Conservation (phyloP, 2,888 invertebrate genomes). For the Tetramorium bicarinatum region DNA sequence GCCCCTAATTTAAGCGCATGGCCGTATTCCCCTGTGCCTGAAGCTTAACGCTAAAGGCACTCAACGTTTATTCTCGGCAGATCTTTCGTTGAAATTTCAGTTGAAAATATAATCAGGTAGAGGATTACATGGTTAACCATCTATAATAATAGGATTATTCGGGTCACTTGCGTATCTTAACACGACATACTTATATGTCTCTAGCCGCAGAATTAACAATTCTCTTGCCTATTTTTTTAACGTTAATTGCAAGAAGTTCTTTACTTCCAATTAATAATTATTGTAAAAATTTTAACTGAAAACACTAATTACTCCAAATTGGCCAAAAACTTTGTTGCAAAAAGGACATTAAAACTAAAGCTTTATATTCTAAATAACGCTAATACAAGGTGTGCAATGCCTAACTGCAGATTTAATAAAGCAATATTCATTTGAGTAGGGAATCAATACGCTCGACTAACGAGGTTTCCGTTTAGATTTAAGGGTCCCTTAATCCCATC, state of each 20-base stretch:
- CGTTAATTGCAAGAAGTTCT: background rate
- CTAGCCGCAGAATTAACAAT: background rate
- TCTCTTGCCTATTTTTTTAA: background rate
- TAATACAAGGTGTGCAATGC: background rate
- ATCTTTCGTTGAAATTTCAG: constrained; percentile 37
- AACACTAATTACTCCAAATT: background rate
- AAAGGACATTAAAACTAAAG: background rate
- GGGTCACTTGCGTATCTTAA: constrained; percentile 9
- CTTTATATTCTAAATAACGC: background rate
- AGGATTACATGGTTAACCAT: constrained; percentile 44
- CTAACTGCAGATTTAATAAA: background rate
- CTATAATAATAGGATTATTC: constrained; percentile 29
- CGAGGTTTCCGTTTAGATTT: background rate
- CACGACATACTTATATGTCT: constrained; percentile 9
- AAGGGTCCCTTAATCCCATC: background rate
- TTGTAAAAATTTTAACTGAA: background rate
- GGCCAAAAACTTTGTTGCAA: too few species aligned
- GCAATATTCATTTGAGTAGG: constrained; percentile 13
- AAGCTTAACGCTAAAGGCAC: constrained; percentile 35
- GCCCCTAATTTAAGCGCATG: constrained; percentile 59
- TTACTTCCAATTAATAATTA: background rate
- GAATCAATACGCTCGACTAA: constrained; percentile 3
- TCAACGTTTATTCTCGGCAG: constrained; percentile 26
- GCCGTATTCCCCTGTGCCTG: constrained; percentile 52
- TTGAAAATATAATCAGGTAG: constrained; percentile 49